Evolutionary conservation across 2,113 vertebrate species (phyloP), one percentile per base, ranked within the genome.

Genomic region (Rissa tridactyla): DNA sequence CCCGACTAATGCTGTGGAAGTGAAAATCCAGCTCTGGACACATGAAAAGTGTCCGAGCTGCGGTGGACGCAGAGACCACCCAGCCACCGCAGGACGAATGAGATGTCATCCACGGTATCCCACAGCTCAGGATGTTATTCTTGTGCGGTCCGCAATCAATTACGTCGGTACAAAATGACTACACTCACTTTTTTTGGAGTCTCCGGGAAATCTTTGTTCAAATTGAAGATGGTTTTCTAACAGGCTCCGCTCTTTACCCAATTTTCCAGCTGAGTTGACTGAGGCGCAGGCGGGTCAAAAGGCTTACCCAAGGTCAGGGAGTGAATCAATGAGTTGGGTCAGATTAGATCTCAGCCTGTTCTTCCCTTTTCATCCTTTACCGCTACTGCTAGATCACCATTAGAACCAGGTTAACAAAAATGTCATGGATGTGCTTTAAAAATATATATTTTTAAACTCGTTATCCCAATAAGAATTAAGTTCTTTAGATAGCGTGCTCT

Each of bases 201-300:
- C 91, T 95, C 81, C 17, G 0, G 92, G 96, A 98, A 97, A 98
- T 95, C 97, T 97, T 94, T 95, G 96, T 93, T 96, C 96, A 92
- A 93, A 95, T 95, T 95, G 96, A 94, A 97, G 95, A 95, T 69
- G 88, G 89, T 95, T 97, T 96, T 95, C 96, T 96, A 97, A 95
- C 93, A 96, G 96, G 93, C 95, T 90, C 65, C 13, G 19, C 95
- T 98, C 96, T 97, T 98, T 96, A 97, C 97, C 97, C 97, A 97
- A 97, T 98, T 98, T 98, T 98, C 97, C 97, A 97, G 97, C 96
- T 98, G 97, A 98, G 96, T 85, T 98, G 96, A 96, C 91, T 87
- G 94, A 97, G 96, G 92, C 95, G 88, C 82, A 81, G 94, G 81
- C 94, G 82, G 95, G 97, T 97, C 96, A 98, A 97, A 96, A 97